A percentile compares a stretch with the other conserved stretches of the same genome.
phyloP scores from a whole-genome alignment of 2,113 vertebrate genomes.

The Mirza zaza region DNA sequence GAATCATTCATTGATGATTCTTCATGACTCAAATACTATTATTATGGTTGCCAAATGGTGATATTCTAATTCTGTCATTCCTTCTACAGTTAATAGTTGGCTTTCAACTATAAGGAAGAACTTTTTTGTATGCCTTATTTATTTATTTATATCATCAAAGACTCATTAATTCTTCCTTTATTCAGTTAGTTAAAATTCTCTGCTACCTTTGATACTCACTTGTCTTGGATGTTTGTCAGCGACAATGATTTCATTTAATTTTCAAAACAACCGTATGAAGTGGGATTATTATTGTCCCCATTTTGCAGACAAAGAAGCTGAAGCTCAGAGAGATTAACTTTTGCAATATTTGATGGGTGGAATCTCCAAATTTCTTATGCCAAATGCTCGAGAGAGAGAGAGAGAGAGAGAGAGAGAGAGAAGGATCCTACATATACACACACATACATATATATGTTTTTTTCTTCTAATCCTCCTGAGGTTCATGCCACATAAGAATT shows the following conservation, averaged over 20 bases:
- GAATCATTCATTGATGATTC: conserved; percentile 13
- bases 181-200: not conserved
- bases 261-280: not conserved
- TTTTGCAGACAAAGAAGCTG: not conserved
- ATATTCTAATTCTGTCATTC: not conserved
- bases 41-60: not conserved
- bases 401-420: no score
- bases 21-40: not conserved
- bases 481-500: not conserved
- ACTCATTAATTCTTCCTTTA: not conserved
- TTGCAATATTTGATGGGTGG: not conserved
- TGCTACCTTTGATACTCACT: not conserved
- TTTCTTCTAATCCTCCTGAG: not conserved
- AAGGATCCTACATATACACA: no score
- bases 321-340: not conserved
- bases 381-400: not conserved
- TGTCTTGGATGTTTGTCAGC: not conserved
- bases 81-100: not conserved
- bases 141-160: not conserved
- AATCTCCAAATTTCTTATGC: not conserved
- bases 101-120: not conserved
- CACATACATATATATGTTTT: not conserved
- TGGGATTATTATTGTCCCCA: not conserved
- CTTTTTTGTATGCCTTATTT: not conserved
- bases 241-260: conserved; percentile 18